Evolutionary conservation across 2,113 vertebrate species (phyloP).

Genomic region (Nerophis lumbriciformis): DNA sequence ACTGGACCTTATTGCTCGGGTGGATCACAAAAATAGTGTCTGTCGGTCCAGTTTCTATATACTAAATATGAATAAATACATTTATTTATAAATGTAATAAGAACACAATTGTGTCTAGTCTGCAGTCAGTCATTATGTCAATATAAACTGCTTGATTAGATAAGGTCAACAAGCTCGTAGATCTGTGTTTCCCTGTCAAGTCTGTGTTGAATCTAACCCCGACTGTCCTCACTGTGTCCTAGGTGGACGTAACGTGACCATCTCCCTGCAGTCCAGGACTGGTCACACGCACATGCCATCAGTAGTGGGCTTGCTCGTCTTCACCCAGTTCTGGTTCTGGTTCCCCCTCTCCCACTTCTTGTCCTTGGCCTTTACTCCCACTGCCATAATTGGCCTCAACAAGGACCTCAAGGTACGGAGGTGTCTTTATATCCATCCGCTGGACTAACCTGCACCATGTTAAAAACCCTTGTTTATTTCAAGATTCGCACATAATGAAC

Average conservation of each 20-base stretch:
- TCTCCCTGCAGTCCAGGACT: conserved; percentile 96
- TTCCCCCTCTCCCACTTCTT: conserved; percentile 97
- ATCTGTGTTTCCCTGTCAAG: no score
- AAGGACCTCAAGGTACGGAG: conserved; percentile 92
- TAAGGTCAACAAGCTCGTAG: not conserved
- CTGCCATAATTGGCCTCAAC: conserved; percentile 97
- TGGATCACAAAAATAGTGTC: no score
- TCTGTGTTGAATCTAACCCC: not conserved
- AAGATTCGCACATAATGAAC: not conserved
- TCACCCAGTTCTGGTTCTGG: conserved; percentile 99
- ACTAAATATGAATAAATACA: no score
- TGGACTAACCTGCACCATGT: conserved; percentile 7
- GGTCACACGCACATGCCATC: conserved; percentile 99
- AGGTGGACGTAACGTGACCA: conserved; percentile 96
- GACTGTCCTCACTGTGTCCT: conserved; percentile 20
- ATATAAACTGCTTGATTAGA: not conserved
- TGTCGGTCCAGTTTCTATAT: no score
- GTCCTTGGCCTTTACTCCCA: conserved; percentile 94
- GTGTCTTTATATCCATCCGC: conserved; percentile 15
- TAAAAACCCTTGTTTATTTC: not conserved
- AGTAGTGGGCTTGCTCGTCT: conserved; percentile 93
- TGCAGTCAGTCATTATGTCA: not conserved
- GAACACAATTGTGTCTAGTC: not conserved
- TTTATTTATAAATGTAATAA: no score
- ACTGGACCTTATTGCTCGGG: not conserved